Conservation (phyloP, 1,140 invertebrate species). For the Orussus abietinus region DNA sequence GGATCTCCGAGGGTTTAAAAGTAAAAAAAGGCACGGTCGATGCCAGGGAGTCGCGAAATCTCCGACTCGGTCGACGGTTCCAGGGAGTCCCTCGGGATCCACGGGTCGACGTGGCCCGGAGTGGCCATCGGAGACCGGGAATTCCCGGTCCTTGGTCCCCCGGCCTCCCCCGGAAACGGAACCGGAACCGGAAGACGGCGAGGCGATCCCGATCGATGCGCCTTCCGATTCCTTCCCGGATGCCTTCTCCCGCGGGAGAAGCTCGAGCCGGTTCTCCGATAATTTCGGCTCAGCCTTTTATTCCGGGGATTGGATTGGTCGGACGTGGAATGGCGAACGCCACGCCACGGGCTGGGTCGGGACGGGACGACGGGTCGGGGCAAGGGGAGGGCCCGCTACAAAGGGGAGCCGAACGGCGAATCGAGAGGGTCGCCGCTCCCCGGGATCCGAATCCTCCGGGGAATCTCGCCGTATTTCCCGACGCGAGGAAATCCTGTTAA, state of each 20-base stretch:
- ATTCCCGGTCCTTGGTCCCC: too few species aligned
- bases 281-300: conserved; percentile 22
- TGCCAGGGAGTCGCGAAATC: too few species aligned
- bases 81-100: too few species aligned
- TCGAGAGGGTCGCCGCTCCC: conserved; percentile 22
- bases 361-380: background rate
- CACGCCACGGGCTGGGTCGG: conserved; percentile 19
- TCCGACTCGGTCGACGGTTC: too few species aligned
- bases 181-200: too few species aligned
- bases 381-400: conserved; percentile 2
- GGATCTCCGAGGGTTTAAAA: too few species aligned
- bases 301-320: conserved; percentile 20
- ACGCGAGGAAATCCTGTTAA: conserved; percentile 38
- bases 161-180: too few species aligned
- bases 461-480: conserved; percentile 31
- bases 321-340: conserved; percentile 10
- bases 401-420: conserved; percentile 23
- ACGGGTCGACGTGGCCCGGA: too few species aligned
- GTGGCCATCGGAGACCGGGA: too few species aligned
- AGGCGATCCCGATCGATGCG: too few species aligned
- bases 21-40: too few species aligned
- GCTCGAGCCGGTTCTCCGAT: conserved; percentile 9
- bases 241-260: background rate
- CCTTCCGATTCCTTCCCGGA: too few species aligned
- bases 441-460: conserved; percentile 32